Percentiles rank a stretch among this genome's conserved stretches.
Evolutionary conservation across 1,140 invertebrate species (phyloP).

Genomic region (Platyscapa corneri): DNA sequence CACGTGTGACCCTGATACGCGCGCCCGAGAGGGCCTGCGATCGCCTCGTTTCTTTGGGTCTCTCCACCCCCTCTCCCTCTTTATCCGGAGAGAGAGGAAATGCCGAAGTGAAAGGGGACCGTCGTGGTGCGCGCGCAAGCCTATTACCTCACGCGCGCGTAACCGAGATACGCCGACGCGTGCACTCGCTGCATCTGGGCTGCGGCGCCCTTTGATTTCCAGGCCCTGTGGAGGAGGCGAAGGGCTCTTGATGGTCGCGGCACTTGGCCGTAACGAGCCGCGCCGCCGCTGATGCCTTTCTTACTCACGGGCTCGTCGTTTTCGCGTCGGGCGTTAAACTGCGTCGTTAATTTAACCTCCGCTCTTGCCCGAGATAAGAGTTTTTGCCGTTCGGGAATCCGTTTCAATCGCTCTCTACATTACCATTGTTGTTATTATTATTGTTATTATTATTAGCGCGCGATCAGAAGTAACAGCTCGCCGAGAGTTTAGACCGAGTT

Average conservation of each 20-base stretch:
- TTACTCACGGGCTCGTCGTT: neutral
- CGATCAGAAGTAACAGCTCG: too few relatives aligned
- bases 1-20: constrained; percentile 36
- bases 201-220: neutral
- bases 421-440: neutral
- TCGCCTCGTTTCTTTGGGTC: neutral
- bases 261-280: neutral
- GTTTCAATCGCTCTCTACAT: neutral
- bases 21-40: neutral
- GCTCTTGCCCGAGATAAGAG: neutral
- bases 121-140: neutral
- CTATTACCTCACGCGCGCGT: constrained; percentile 4
- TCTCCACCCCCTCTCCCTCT: neutral
- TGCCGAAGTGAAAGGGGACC: constrained; percentile 39
- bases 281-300: neutral
- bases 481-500: too few relatives aligned
- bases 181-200: neutral
- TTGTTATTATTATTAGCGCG: too few relatives aligned
- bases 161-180: neutral
- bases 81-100: constrained; percentile 22
- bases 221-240: neutral
- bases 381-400: neutral
- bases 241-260: neutral
- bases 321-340: neutral
- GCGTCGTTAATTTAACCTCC: neutral